These are phyloP conservation scores for Epistrophe grossulariae DNA, from an alignment of 2,888 invertebrate species.

Conservation along the genomic window DNA sequence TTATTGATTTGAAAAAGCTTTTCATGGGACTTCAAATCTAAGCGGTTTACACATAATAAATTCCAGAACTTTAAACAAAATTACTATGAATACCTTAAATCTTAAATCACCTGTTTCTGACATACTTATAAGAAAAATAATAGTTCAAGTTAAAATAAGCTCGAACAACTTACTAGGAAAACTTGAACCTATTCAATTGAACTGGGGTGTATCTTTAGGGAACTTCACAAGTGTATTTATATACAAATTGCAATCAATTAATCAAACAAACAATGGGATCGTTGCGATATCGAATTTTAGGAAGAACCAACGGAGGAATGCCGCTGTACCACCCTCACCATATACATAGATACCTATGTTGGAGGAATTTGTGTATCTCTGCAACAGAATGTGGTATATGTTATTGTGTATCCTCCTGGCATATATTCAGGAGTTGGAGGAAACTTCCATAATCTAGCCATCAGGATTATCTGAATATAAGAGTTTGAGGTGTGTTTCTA, in stretches of 20 bases:
- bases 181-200: background rate
- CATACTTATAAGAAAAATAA: too few relatives aligned
- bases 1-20: too few relatives aligned
- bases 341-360: background rate
- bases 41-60: too few relatives aligned
- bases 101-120: too few relatives aligned
- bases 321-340: background rate
- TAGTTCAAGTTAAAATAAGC: too few relatives aligned
- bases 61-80: too few relatives aligned
- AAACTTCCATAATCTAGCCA: constrained; percentile 55
- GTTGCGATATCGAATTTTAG: constrained; percentile 76
- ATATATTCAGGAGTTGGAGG: background rate
- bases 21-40: too few relatives aligned
- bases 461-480: background rate
- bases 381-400: constrained; percentile 29
- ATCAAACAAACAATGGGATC: constrained; percentile 78
- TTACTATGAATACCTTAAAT: too few relatives aligned
- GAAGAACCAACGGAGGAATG: constrained; percentile 40
- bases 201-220: background rate
- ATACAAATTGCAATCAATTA: constrained; percentile 84
- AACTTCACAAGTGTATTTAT: constrained; percentile 78
- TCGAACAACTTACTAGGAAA: too few relatives aligned
- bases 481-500: constrained; percentile 57
- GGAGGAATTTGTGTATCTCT: constrained; percentile 48
- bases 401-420: background rate